These are phyloP conservation scores for Selenia dentaria DNA, from an alignment of 2,888 invertebrate genomes.

Conservation along the genomic window DNA sequence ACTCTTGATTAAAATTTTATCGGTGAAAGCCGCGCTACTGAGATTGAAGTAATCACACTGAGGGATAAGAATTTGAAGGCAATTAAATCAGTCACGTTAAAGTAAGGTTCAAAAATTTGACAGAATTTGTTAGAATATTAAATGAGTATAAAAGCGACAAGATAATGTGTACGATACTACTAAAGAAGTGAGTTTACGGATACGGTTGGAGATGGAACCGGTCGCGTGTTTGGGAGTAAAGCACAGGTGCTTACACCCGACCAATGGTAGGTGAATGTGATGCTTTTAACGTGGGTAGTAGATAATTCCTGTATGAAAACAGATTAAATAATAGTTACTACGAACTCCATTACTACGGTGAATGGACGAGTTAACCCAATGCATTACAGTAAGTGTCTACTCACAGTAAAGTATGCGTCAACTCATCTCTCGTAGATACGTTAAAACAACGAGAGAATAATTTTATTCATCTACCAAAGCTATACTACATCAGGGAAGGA, in stretches of 20 bases:
- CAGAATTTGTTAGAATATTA: constrained; percentile 29
- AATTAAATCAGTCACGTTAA: constrained; percentile 23
- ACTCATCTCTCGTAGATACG: not conserved
- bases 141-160: constrained; percentile 35
- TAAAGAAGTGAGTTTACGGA: constrained; percentile 30
- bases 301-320: constrained; percentile 6
- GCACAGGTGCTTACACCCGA: constrained; percentile 29
- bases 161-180: constrained; percentile 24
- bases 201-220: constrained; percentile 25
- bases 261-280: constrained; percentile 24
- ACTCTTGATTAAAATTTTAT: constrained; percentile 19
- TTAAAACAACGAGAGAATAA: not conserved
- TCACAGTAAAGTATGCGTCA: not conserved
- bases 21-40: constrained; percentile 20
- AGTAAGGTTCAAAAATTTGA: constrained; percentile 20
- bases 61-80: constrained; percentile 20
- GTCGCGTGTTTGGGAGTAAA: constrained; percentile 21
- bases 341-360: too few relatives aligned
- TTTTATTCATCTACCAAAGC: too few relatives aligned
- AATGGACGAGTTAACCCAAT: constrained; percentile 3
- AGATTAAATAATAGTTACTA: not conserved
- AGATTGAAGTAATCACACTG: constrained; percentile 9
- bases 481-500: too few relatives aligned
- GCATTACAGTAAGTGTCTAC: not conserved
- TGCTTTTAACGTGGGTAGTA: constrained; percentile 31